These are phyloP conservation scores for Hystrix brachyura DNA, from an alignment of 2,113 vertebrate genomes.

Conservation along the genomic window DNA sequence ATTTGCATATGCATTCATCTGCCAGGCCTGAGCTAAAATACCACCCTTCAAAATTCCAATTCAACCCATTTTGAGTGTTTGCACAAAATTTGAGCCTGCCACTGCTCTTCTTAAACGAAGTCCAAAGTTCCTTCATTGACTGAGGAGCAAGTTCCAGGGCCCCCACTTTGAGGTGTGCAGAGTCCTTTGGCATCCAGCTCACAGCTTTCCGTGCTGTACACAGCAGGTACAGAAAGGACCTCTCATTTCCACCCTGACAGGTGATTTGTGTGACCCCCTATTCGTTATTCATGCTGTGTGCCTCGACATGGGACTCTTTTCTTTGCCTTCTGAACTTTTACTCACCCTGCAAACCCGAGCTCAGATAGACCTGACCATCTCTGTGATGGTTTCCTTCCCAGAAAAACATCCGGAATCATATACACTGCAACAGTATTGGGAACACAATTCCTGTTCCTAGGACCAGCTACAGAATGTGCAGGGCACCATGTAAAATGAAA, in stretches of 20 bases:
- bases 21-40: slow-evolving; percentile 69
- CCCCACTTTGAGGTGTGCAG: neutral
- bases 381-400: neutral
- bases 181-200: neutral
- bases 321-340: neutral
- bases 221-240: neutral
- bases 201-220: neutral
- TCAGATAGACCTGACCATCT: neutral
- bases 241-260: neutral
- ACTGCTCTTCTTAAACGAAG: neutral
- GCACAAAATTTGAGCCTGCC: slow-evolving; percentile 55
- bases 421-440: neutral
- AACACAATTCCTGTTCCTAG: too few species aligned
- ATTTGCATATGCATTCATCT: slow-evolving; percentile 71
- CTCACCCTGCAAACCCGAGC: neutral
- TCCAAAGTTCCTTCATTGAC: neutral
- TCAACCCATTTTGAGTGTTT: slow-evolving; percentile 54
- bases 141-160: neutral
- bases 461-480: neutral
- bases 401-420: neutral
- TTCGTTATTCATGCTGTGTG: neutral
- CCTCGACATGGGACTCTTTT: neutral
- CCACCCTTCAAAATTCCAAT: slow-evolving; percentile 68
- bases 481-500: neutral
- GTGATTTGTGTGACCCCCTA: neutral